Conservation (phyloP, 1,140 invertebrate species). For the Littorina saxatilis region DNA sequence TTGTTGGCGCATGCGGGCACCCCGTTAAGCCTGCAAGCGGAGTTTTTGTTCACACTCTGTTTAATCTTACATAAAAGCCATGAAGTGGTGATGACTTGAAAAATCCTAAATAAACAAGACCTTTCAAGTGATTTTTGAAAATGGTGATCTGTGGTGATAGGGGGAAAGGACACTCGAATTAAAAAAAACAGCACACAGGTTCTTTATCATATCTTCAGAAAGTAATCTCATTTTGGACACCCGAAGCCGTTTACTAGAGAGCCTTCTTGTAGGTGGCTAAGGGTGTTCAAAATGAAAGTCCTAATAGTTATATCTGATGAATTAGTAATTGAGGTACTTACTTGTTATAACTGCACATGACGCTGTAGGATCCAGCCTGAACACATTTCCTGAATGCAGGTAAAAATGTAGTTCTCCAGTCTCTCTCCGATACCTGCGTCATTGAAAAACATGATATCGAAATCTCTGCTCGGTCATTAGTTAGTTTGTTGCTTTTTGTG, state of each 20-base stretch:
- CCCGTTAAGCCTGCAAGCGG: conserved; percentile 65
- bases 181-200: no score
- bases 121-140: background rate
- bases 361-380: conserved; percentile 58
- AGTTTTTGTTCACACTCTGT: background rate
- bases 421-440: conserved; percentile 42
- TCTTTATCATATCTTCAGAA: no score
- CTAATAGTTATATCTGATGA: no score
- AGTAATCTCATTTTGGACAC: no score
- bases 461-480: no score
- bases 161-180: no score
- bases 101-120: background rate
- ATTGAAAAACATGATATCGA: conserved; percentile 12
- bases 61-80: background rate
- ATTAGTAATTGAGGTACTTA: no score
- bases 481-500: no score
- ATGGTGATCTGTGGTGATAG: no score
- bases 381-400: conserved; percentile 67
- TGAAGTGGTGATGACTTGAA: background rate
- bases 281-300: no score
- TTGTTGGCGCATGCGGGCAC: conserved; percentile 71
- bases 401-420: conserved; percentile 55
- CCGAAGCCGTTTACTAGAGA: no score
- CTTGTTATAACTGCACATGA: conserved; percentile 55
- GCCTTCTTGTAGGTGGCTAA: no score